These are phyloP conservation scores for Carduelis carduelis DNA, from an alignment of 2,797 vertebrate species.

Conservation along the genomic window DNA sequence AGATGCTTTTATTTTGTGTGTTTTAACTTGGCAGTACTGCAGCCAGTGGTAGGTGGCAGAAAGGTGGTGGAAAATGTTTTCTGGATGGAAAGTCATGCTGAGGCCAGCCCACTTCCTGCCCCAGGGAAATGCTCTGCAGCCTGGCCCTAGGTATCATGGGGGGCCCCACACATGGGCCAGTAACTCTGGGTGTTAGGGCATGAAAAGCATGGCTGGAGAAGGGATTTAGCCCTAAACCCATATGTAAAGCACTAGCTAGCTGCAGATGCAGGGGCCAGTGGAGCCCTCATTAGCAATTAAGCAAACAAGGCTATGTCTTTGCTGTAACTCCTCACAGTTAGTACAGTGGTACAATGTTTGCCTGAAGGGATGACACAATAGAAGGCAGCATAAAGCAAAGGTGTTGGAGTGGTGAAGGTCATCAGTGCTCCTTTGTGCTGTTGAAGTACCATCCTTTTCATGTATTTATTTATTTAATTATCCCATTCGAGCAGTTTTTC, in stretches of 20 bases:
- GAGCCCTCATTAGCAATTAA: background rate
- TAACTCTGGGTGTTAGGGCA: background rate
- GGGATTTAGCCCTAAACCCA: background rate
- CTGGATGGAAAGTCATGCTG: background rate
- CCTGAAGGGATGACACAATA: background rate
- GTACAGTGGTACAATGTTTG: background rate
- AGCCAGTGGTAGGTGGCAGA: background rate
- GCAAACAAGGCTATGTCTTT: background rate
- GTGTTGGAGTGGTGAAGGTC: background rate
- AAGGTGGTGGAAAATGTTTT: constrained; percentile 48
- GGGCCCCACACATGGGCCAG: background rate
- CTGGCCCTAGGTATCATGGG: accelerated
- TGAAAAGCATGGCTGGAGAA: accelerated
- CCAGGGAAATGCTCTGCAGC: background rate
- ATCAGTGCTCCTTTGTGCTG: background rate
- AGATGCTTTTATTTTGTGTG: background rate
- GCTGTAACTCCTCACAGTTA: background rate
- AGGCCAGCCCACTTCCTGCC: constrained; percentile 35
- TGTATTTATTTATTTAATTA: background rate
- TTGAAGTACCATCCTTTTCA: background rate
- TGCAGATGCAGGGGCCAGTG: background rate
- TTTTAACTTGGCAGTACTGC: background rate
- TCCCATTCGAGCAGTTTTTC: background rate
- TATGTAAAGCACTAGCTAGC: background rate
- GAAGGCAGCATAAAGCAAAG: background rate